These are phyloP conservation scores for Halcyon badia DNA, from an alignment of 2,797 vertebrate species.

Conservation along the genomic window DNA sequence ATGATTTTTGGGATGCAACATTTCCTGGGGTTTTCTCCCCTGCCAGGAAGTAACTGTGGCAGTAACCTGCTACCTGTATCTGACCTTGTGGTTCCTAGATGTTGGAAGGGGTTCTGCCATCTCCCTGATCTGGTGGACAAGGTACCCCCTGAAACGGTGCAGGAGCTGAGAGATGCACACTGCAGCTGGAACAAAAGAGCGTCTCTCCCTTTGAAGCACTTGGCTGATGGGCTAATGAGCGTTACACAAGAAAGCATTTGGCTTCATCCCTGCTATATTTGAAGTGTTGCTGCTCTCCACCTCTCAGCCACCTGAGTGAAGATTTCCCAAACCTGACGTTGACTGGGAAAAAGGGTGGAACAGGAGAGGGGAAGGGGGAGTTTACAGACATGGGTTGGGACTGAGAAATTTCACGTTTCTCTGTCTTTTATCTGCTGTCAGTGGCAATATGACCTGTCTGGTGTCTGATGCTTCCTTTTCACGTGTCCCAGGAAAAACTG, in stretches of 20 bases:
- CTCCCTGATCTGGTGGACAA: accelerated
- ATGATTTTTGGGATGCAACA: background rate
- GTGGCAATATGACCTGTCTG: background rate
- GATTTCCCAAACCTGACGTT: background rate
- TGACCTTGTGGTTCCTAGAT: background rate
- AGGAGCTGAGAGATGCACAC: background rate
- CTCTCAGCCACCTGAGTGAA: background rate
- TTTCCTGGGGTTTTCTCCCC: background rate
- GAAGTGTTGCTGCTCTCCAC: background rate
- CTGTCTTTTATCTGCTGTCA: background rate
- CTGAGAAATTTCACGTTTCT: accelerated
- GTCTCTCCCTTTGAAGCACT: background rate
- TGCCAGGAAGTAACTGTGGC: background rate
- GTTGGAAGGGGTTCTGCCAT: background rate
- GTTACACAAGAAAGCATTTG: background rate
- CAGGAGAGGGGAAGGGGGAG: background rate
- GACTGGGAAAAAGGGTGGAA: accelerated
- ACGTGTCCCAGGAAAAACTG: background rate
- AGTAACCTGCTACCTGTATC: background rate
- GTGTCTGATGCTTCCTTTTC: background rate
- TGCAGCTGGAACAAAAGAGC: background rate
- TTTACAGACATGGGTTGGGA: accelerated
- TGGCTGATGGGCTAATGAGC: background rate
- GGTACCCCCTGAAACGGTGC: accelerated
- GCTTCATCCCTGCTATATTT: background rate